Conservation (phyloP, 2,888 invertebrate genomes). For the Omphaloscelis lunosa region DNA sequence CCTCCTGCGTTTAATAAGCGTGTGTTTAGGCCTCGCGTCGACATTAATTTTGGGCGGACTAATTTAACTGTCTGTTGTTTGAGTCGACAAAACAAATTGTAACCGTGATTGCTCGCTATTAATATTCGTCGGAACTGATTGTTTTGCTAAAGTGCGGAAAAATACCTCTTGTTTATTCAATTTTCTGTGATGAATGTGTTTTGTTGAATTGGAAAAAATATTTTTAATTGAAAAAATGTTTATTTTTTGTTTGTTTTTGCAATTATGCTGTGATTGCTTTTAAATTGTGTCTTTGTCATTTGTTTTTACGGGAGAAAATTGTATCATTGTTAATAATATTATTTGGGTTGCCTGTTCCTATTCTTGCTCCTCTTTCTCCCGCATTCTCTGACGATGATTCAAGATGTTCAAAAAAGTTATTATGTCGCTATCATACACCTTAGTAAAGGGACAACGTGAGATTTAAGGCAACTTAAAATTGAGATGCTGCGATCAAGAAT, state of each 20-base stretch:
- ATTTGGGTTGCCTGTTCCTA: background rate
- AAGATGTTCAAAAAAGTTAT: background rate
- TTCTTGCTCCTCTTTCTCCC: background rate
- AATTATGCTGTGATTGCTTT: background rate
- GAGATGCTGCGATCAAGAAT: background rate
- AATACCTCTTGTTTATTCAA: constrained; percentile 28
- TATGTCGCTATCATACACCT: background rate
- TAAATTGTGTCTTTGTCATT: background rate
- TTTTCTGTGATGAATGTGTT: constrained; percentile 51
- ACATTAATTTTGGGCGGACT: constrained; percentile 79
- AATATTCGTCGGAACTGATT: constrained; percentile 53
- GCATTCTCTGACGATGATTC: background rate
- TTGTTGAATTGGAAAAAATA: constrained; percentile 1
- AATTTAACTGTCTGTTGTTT: constrained; percentile 80
- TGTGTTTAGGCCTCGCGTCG: constrained; percentile 64
- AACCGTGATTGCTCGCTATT: constrained; percentile 66
- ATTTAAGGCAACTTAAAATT: background rate
- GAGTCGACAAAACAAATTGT: constrained; percentile 75
- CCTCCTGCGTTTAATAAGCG: constrained; percentile 51
- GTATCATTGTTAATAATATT: background rate
- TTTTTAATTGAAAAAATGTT: constrained; percentile 2
- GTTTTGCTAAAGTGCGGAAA: constrained; percentile 35
- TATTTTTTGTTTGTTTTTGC: background rate
- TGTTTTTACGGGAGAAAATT: background rate
- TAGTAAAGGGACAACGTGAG: background rate